Base-by-base conservation (phyloP, 2,797 vertebrate genomes). In the Sarcophilus harrisii region DNA sequence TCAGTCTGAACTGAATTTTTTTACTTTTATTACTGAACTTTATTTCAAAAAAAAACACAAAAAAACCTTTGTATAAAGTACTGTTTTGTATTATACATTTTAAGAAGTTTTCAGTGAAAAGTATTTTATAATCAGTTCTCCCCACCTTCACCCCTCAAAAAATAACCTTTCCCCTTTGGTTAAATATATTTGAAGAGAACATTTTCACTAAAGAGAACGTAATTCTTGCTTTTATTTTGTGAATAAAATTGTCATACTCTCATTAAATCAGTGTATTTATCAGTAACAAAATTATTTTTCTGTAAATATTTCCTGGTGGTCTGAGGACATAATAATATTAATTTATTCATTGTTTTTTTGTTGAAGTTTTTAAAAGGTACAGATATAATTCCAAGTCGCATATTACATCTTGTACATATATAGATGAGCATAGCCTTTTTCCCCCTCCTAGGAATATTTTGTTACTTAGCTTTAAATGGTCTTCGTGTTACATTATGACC, bases 241-340 rank as follows among this genome's bases (percentile, higher is more conserved):
- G 96, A 99, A 98, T 99, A 99, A 99, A 98, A 98, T 92, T 1
- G 30, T 98, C 96, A 94, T 97, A 95, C 96, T 91, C 62, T 98
- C 93, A 95, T 94, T 52, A 52, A 96, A 95, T 98, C 91, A 54
- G 38, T 97, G 95, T 12, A 94, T 95, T 96, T 97, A 95, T 97
- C 66, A 49, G 90, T 94, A 54, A 93, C 57, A 92, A 90, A 95
- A 30, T 49, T 49, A 45, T 92, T 97, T 97, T 93, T 94, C 90
- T 96, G 49, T 95, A 94, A 73, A 73, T 96, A 45, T 59, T 97
- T 95, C 95, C 57, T 38, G 73, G 0, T 95, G 62, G 28, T 93
- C 90, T 62, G 93, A 58, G 92, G 13, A 90, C 90, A n/a, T 95
- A 32, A 91, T 96, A 52, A 73, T 92, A 60, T 94, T 58, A 95